Percentiles rank a stretch among this genome's conserved stretches.
Conservation (phyloP, 2,797 vertebrate species). For the Perodicticus potto region DNA sequence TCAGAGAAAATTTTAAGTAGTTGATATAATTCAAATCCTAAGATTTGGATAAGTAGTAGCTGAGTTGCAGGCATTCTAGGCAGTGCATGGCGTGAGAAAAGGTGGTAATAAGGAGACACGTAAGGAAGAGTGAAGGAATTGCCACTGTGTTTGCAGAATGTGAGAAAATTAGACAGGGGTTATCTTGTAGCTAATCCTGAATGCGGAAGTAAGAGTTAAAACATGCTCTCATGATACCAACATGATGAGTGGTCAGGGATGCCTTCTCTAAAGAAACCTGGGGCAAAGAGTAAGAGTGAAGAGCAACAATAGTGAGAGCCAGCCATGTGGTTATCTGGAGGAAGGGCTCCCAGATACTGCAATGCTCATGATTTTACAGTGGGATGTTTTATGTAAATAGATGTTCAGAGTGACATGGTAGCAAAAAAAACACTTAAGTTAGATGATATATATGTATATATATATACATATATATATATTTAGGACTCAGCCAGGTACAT, state of each 20-base stretch:
- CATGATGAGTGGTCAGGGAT: too few species aligned
- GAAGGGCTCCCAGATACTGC: background rate
- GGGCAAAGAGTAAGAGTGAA: too few species aligned
- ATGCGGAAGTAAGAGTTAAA: background rate
- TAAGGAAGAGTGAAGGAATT: rapidly evolving
- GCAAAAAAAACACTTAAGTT: too few species aligned
- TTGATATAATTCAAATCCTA: background rate
- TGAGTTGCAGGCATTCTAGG: too few species aligned
- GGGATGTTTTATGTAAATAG: background rate
- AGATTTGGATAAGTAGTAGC: rapidly evolving
- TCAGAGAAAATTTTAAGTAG: background rate
- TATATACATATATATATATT: background rate
- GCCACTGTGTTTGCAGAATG: background rate
- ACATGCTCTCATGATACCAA: too few species aligned
- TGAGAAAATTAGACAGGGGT: background rate
- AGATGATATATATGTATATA: too few species aligned
- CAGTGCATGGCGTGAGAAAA: background rate
- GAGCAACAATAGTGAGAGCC: background rate
- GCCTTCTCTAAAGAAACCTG: background rate
- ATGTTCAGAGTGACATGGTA: too few species aligned
- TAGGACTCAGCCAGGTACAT: background rate
- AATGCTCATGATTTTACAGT: background rate
- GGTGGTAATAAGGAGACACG: rapidly evolving
- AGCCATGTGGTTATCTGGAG: rapidly evolving
- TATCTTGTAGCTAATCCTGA: background rate